A percentile compares a stretch with the other conserved stretches of the same genome.
Conservation (phyloP, 2,113 vertebrate genomes). For the Zootoca vivipara region DNA sequence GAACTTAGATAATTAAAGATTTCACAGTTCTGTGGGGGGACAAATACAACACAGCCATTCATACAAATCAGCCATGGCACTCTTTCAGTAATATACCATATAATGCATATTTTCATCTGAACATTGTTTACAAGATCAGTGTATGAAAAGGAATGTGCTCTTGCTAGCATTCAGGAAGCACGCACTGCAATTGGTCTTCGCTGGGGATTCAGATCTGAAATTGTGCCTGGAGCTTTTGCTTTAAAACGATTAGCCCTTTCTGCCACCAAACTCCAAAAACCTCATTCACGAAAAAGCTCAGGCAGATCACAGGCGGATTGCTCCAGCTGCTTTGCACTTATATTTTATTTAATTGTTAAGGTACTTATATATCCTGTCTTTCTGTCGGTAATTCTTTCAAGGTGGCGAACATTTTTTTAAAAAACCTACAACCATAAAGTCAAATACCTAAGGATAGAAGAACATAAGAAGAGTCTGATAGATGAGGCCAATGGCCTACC, state of each 20-base stretch:
- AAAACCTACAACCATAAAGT: background rate
- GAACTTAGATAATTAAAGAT: conserved; percentile 76
- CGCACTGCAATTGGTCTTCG: conserved; percentile 50
- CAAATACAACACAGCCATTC: conserved; percentile 73
- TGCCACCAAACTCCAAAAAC: conserved; percentile 62
- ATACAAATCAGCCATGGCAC: conserved; percentile 67
- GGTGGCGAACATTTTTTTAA: background rate
- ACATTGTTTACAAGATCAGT: conserved; percentile 61
- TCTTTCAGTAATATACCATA: conserved; percentile 70
- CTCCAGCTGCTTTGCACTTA: background rate
- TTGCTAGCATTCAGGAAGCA: conserved; percentile 48
- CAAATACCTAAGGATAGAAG: background rate
- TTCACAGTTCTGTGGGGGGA: conserved; percentile 62
- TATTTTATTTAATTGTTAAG: background rate
- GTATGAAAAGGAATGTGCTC: conserved; percentile 61
- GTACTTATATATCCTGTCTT: background rate
- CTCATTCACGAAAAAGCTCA: conserved; percentile 67
- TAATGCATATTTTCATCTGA: conserved; percentile 63
- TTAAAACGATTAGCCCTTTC: conserved; percentile 68
- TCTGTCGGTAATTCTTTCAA: background rate
- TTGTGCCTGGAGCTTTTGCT: conserved; percentile 59
- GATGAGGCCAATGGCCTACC: too few species aligned
- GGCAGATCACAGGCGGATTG: conserved; percentile 39
- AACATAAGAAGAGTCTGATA: background rate
- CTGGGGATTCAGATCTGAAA: conserved; percentile 69